Base-by-base conservation (phyloP, 2,797 vertebrate genomes). In the Coregonus ussuriensis region DNA sequence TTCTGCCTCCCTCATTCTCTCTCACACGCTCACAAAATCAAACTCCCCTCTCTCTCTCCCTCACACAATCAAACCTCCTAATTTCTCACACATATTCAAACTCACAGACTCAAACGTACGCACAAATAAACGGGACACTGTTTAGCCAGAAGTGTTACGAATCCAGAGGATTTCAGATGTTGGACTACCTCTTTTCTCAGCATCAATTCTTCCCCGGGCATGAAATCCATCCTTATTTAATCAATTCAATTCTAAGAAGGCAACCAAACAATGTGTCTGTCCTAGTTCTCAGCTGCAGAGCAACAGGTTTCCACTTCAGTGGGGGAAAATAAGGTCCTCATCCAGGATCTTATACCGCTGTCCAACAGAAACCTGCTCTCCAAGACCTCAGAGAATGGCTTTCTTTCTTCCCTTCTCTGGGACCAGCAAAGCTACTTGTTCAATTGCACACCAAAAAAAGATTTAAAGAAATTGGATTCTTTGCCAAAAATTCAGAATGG, bases 401-500 rank as follows among this genome's bases (percentile, higher is more conserved):
- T 3, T 13, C 31, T 68, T 11, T 47, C 2, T 11, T 63, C 18
- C 47, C 21, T 35, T 73, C 63, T 37, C 13, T 5, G 35, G 35
- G 13, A 25, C 65, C 52, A 85, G 78, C n/a, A 51, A 74, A 75
- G 76, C 74, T 4, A 47, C 74, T 77, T 68, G 29, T 68, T 83
- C 76, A 71, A 72, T 11, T 70, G 25, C 25, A 25, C 25, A 25
- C 25, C 25, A 25, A 25, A 25, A 25, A 25, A 25, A 25, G 25
- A 25, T 25, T 25, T 25, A 25, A 25, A 25, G 25, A 25, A 71
- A 72, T 11, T 70, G 25, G 75, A 67, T 78, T 80, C 25, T 74
- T 77, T 74, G 73, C 80, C 54, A 82, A 84, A 84, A 69, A 52
- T 13, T 79, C 18, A 15, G 29, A 75, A 78, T 51, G 75, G 82